Evolutionary conservation across 1,140 invertebrate genomes (phyloP), one percentile per base, ranked within the genome.

Genomic region (Cyclargus thomasi): DNA sequence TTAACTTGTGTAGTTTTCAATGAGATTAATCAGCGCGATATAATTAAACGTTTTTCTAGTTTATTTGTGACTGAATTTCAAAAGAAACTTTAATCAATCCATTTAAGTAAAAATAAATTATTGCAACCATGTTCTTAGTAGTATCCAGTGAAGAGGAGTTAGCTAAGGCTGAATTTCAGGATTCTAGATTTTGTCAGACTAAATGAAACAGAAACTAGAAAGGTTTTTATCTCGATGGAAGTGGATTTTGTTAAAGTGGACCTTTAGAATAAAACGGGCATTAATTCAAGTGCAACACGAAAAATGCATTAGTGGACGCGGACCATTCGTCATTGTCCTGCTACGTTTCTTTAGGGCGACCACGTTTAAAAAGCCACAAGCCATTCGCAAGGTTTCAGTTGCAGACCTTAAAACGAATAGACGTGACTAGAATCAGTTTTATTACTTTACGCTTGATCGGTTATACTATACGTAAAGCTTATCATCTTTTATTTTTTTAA

Each of bases 251-350:
- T 59, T 67, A 62, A 72, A 70, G 29, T 59, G 55, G 47, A 39
- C 55, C 29, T n/a, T 64, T 67, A 64, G 73, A 79, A 73, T 80
- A 78, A 75, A 82, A 72, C 71, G 73, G 77, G 81, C 80, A 87
- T 89, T 87, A 87, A 89, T 85, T 86, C 85, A 85, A 89, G 85
- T 89, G 86, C 86, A 89, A 87, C 86, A 89, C 85, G 86, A 85
- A 89, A 89, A 87, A 89, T 89, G 86, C 86, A 89, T 89, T 89
- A 89, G 81, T 67, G 70, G 73, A 62, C 67, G 67, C 53, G 59
- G 75, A 65, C 73, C 77, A 81, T 88, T 85, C 80, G 72, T 88
- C 85, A 85, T 82, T 82, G 83, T 86, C 81, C 79, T 76, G 70
- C 73, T 74, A 70, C 72, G 75, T 77, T 79, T 81, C 75, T 73